Evolutionary conservation across 2,888 invertebrate species (phyloP).

Genomic region (Parnassius apollo): DNA sequence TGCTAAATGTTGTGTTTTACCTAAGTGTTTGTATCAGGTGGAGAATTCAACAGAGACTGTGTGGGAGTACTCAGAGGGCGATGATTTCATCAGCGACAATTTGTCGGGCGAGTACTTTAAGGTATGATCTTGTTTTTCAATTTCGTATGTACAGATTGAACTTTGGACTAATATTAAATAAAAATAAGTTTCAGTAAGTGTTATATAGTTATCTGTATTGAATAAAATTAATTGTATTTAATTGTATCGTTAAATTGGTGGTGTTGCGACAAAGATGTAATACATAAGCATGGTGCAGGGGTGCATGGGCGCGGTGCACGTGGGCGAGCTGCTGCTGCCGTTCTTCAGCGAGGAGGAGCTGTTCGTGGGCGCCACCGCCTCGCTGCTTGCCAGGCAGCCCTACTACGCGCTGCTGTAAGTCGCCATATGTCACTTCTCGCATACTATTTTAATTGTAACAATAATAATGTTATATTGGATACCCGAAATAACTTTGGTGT

Average conservation of each 20-base stretch:
- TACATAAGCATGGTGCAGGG: conserved; percentile 78
- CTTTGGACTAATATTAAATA: too few species aligned
- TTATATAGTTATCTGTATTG: too few species aligned
- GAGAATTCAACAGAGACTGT: conserved; percentile 60
- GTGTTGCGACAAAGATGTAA: too few species aligned
- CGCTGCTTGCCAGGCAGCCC: conserved; percentile 66
- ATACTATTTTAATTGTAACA: too few species aligned
- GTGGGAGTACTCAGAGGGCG: conserved; percentile 63
- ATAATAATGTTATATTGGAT: too few species aligned
- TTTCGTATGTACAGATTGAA: too few species aligned
- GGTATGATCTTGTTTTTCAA: conserved; percentile 39
- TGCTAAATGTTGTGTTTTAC: background rate
- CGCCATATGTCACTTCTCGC: too few species aligned
- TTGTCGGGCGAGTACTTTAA: conserved; percentile 72
- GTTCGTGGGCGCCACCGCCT: conserved; percentile 80
- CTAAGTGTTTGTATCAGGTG: conserved; percentile 36
- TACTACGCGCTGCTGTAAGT: conserved; percentile 65
- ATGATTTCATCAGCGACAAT: conserved; percentile 60
- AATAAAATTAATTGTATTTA: too few species aligned
- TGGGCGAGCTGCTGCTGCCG: conserved; percentile 91
- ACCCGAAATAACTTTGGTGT: too few species aligned
- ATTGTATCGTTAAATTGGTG: too few species aligned
- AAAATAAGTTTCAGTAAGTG: too few species aligned
- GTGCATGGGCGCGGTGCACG: conserved; percentile 92
- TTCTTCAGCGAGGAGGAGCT: conserved; percentile 90